phyloP scores from a whole-genome alignment of 2,797 vertebrate genomes.

The Sitta carolinensis region DNA sequence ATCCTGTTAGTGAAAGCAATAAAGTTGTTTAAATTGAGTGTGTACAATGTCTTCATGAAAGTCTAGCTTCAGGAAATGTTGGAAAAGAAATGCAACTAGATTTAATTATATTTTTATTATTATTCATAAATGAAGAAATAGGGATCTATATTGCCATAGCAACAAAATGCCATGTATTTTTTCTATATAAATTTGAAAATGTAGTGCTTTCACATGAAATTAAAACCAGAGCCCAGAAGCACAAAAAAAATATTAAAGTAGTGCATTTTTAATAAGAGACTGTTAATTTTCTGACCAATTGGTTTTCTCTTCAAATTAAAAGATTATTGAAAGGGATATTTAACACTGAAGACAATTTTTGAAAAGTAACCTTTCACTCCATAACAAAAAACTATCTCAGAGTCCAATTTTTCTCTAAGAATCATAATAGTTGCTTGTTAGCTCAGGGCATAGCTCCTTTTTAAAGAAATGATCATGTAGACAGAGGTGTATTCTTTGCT shows the following conservation, averaged over 20 bases:
- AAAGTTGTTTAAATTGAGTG: constrained; percentile 11
- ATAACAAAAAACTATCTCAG: background rate
- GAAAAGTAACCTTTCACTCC: background rate
- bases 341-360: background rate
- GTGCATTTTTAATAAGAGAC: background rate
- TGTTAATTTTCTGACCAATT: constrained; percentile 21
- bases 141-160: background rate
- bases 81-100: constrained; percentile 21
- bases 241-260: constrained; percentile 4
- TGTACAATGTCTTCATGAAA: background rate
- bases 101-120: constrained; percentile 47
- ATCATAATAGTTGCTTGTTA: background rate
- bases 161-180: constrained; percentile 28
- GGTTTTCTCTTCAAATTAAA: constrained; percentile 6
- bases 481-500: background rate
- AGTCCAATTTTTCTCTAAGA: background rate
- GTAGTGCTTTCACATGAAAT: constrained; percentile 6
- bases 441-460: background rate
- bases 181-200: constrained; percentile 41
- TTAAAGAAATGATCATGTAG: background rate
- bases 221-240: background rate
- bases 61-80: constrained; percentile 18
- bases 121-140: constrained; percentile 22
- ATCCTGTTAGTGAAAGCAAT: background rate
- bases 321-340: background rate